Evolutionary conservation across 35 echinoderm and acorn worm genomes (phyloP), one percentile per base, ranked within the genome.

Genomic region (Eucidaris tribuloides): DNA sequence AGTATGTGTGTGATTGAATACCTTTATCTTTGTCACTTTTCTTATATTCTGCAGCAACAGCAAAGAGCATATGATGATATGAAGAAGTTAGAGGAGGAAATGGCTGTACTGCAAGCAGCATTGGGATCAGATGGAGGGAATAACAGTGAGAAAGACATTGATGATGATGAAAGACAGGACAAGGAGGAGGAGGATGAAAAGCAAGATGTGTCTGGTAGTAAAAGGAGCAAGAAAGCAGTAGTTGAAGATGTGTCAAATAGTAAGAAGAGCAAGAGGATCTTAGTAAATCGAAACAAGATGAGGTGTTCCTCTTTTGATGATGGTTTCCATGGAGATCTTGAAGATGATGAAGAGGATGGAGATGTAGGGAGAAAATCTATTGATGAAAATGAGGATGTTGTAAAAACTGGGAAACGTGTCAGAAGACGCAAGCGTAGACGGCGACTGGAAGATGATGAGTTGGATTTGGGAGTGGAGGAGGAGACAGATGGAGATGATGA

Each of bases 21-120:
- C n/a, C n/a, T n/a, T n/a, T n/a, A n/a, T n/a, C n/a, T n/a, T n/a
- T n/a, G n/a, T n/a, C n/a, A n/a, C n/a, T n/a, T n/a, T n/a, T n/a
- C n/a, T n/a, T n/a, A n/a, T n/a, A n/a, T n/a, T n/a, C n/a, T 68
- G 17, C 72, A 94, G 91, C 91, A 94, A 94, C 80, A 88, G 79
- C 59, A 77, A 9, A 88, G 85, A 41, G 86, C 91, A 22, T 49
- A 88, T 49, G 81, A 88, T 80, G 65, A 70, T 15, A 43, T 94
- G 58, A n/a, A 80, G 71, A 78, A 84, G 18, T 83, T 94, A 46
- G 72, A 88, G 52, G 28, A 50, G 45, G 77, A 94, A 57, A 94
- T 94, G 31, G 91, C 81, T n/a, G 62, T 78, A 34, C 63, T 94
- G 31, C 86, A 94, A 36, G 80, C 60, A 54, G 84, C 30, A 24